These are phyloP conservation scores for Cantharis flavilabris DNA, from an alignment of 2,888 invertebrate genomes.

Conservation along the genomic window DNA sequence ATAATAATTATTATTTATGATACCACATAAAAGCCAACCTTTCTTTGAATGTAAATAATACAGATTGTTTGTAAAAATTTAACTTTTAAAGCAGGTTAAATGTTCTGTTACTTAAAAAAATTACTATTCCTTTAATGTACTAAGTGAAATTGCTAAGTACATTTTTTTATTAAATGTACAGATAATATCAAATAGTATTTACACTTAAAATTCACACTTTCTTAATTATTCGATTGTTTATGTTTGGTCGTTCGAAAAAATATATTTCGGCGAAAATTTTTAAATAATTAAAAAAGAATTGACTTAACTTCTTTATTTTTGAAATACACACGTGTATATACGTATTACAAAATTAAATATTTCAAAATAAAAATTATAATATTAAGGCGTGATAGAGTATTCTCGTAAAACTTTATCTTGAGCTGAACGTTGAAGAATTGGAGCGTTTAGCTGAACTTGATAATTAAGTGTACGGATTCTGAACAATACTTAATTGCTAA, in stretches of 20 bases:
- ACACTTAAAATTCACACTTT: not conserved
- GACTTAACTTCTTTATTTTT: not conserved
- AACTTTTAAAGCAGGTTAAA: not conserved
- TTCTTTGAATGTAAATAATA: not conserved
- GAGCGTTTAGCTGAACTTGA: slow-evolving; percentile 28
- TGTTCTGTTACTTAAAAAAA: not conserved
- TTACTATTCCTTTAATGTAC: not conserved
- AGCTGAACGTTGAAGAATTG: slow-evolving; percentile 10
- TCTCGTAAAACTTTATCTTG: not conserved
- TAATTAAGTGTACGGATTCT: slow-evolving; percentile 20
- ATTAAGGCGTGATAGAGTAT: not conserved
- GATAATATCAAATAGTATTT: not conserved
- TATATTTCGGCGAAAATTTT: not conserved
- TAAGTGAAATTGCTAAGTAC: not conserved
- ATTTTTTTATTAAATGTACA: not conserved
- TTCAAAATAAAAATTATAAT: not conserved
- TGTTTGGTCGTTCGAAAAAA: not conserved
- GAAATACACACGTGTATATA: not conserved
- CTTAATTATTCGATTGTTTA: not conserved
- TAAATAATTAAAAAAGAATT: not conserved
- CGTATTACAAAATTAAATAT: not conserved
- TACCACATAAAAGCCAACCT: not conserved
- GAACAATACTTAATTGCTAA: slow-evolving; percentile 24
- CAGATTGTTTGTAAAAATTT: not conserved
- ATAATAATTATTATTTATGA: not conserved